Base-by-base conservation (phyloP, 2,113 vertebrate species). In the Neodon shergylaensis region DNA sequence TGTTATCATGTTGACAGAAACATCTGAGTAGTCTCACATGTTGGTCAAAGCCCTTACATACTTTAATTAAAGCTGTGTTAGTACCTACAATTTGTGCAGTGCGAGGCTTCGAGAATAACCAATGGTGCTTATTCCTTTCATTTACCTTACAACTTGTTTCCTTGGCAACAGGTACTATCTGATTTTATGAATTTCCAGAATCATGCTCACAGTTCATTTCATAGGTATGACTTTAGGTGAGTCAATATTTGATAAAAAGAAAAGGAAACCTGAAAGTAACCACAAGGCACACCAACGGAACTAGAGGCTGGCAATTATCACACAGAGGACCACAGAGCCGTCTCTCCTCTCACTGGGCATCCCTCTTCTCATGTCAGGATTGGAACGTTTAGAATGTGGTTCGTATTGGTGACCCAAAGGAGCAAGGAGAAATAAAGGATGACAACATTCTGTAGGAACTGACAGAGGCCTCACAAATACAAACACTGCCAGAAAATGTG, bases 21-120 rank as follows among this genome's bases (percentile, higher is more conserved):
- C 1, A 88, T 79, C 24, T 86, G 68, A 89, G 5, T 86, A 82
- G 52, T 12, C 85, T 92, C 63, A 19, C 47, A 87, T 65, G 13
- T 86, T 49, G 66, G 7, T 39, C 84, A 93, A 22, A 21, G 22
- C n/a, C 61, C 44, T 96, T 76, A 65, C n/a, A 33, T 72, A 24
- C 14, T 92, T 91, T 94, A 95, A 94, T 95, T 77, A 87, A 17
- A 65, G 7, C 47, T 52, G 10, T 54, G 26, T 33, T 92, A 39
- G 24, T 77, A 7, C 26, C 92, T 52, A 92, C 16, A 17, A 28
- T 78, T 95, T 65, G 31, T 79, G 79, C 11, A 42, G 73, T 42
- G 44, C 91, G 66, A 95, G 39, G 95, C 88, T 94, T 81, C 65
- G 26, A 84, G 85, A 94, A 76, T 78, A 95, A 94, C 95, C 91